A percentile compares a stretch with the other conserved stretches of the same genome.
These are phyloP conservation scores for Hyposmocoma kahamanoa DNA, from an alignment of 1,140 invertebrate species.

Conservation along the genomic window DNA sequence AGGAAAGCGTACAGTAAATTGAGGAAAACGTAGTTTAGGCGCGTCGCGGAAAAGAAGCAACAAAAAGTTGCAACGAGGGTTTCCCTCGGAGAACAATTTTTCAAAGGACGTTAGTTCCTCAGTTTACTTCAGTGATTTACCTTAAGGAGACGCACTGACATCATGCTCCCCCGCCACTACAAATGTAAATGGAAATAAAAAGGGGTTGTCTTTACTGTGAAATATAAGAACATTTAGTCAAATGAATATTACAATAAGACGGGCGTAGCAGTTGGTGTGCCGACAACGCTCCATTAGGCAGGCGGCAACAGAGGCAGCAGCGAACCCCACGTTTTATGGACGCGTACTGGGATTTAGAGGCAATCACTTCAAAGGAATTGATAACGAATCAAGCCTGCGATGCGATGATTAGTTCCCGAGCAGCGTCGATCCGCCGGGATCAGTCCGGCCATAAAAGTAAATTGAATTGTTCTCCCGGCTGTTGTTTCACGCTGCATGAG, in stretches of 20 bases:
- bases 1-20: slow-evolving; percentile 28
- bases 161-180: too few relatives aligned
- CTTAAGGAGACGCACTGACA: slow-evolving; percentile 1
- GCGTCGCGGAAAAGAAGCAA: slow-evolving; percentile 18
- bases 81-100: slow-evolving; percentile 45
- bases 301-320: too few relatives aligned
- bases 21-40: slow-evolving; percentile 37
- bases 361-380: slow-evolving; percentile 3
- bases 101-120: slow-evolving; percentile 45
- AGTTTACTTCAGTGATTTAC: slow-evolving; percentile 39
- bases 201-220: too few relatives aligned
- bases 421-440: slow-evolving; percentile 42
- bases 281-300: too few relatives aligned
- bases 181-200: too few relatives aligned
- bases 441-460: slow-evolving; percentile 61
- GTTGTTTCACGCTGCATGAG: slow-evolving; percentile 33
- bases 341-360: background rate
- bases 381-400: slow-evolving; percentile 30
- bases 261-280: too few relatives aligned
- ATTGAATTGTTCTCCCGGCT: slow-evolving; percentile 61
- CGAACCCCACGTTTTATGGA: background rate
- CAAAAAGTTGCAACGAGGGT: slow-evolving; percentile 30
- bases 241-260: too few relatives aligned
- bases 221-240: too few relatives aligned
- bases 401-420: slow-evolving; percentile 53